A percentile compares a stretch with the other conserved stretches of the same genome.
Evolutionary conservation across 2,888 invertebrate genomes (phyloP).

Genomic region (Tortrix viridana): DNA sequence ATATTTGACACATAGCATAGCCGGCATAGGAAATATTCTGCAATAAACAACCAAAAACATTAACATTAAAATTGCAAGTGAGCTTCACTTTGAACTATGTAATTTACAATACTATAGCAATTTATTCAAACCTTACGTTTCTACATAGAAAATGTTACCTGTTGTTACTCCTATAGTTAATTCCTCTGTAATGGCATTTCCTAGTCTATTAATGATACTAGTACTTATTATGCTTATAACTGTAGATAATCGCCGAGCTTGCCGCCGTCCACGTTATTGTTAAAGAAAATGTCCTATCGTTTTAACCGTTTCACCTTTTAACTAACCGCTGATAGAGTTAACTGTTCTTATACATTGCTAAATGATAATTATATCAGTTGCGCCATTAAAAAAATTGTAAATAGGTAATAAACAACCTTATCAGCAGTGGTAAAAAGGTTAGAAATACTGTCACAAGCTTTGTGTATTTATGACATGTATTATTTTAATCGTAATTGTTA

Average conservation of each 20-base stretch:
- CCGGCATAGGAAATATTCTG: no score
- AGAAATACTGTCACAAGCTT: conserved; percentile 13
- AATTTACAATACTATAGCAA: no score
- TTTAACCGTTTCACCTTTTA: conserved; percentile 18
- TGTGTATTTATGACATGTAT: conserved; percentile 1
- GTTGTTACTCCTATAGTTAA: neutral
- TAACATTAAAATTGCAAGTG: no score
- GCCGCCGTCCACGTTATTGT: conserved; percentile 68
- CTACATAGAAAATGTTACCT: neutral
- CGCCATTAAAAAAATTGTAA: no score
- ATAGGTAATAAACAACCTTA: no score
- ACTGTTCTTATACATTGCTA: neutral
- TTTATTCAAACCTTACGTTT: neutral
- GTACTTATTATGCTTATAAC: conserved; percentile 45
- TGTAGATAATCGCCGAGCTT: conserved; percentile 60
- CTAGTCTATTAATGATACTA: conserved; percentile 2
- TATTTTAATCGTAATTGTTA: conserved; percentile 6
- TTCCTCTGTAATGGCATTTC: conserved; percentile 2
- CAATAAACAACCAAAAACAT: no score
- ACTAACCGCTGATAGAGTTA: neutral
- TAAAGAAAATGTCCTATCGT: conserved; percentile 14
- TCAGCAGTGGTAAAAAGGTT: conserved; percentile 13
- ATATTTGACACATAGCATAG: no score
- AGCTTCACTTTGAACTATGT: no score
- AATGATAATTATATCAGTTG: no score